Evolutionary conservation across 2,888 invertebrate species (phyloP), one percentile per base, ranked within the genome.

Genomic region (Chrysotoxum bicinctum): DNA sequence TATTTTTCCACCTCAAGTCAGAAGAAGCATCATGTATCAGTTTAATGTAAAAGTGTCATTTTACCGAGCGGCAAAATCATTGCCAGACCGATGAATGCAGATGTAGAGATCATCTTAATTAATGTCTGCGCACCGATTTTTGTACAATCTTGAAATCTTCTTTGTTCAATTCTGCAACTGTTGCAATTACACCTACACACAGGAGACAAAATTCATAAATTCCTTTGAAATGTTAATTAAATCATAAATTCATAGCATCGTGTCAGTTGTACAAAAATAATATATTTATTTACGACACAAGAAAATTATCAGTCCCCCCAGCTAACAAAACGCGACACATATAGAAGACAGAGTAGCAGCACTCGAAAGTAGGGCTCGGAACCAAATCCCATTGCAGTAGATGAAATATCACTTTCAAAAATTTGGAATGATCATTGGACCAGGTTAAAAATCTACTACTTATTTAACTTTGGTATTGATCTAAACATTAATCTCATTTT

Each of bases 181-280:
- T 21, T 19, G 35, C 56, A 58, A 58, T 50, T 50, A 75, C 69
- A 56, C 74, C 74, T 69, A 62, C 74, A 32, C 40, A 62, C 74
- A 32, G 32, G 9, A 4, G 26, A 10, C 72, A 40, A 30, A 43
- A 60, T 73, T 82, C 45, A 48, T 76, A 43, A 72, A 68, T 76
- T 72, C 70, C 66, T 14, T n/a, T 35, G 52, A 75, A 70, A 75
- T 66, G 66, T 80, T 85, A 85, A 85, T 85, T 80, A 85, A 85
- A 85, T 68, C 72, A 85, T 85, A 80, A 85, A 76, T 80, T 80
- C 54, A 43, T 58, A 21, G 23, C 52, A 37, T 43, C 43, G 7
- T 23, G 0, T 14, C 9, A 30, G 58, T 72, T 56, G 14, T 14
- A 23, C 21, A 19, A 50, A 45, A 78, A 40, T 40, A 80, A 70